Evolutionary conservation across 2,113 vertebrate genomes (phyloP), one percentile per base, ranked within the genome.

Genomic region (Haliaeetus leucogaster): DNA sequence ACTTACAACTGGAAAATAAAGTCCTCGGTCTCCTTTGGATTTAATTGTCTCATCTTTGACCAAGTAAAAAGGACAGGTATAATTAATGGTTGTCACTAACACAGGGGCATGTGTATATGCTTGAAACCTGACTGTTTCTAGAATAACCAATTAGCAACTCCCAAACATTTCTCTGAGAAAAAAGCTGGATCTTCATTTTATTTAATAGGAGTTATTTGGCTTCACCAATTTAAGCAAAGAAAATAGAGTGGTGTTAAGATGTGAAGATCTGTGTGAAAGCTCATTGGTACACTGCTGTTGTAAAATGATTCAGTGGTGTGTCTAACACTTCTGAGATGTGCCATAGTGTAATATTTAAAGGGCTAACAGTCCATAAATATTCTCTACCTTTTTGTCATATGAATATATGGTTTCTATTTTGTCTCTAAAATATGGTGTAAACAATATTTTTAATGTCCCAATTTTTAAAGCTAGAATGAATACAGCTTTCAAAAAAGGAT

Each of bases 281-380:
- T 80, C 40, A 56, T 26, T 65, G 22, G 58, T 86, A 32, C 6
- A 55, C 7, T 83, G 38, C 19, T 82, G 17, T 58, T 74, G 20
- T 62, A 67, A 96, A 88, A 94, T 50, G 23, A 83, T 80, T 95
- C 50, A 61, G 47, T 56, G 56, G 8, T 48, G 11, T 42, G 27
- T 58, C 82, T 88, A 53, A 77, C 22, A 40, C 21, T 91, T 85
- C 79, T 88, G 88, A 91, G 36, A 36, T 70, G 63, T 80, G 53
- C 61, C 53, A 77, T 7, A 82, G 36, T 42, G n/a, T 73, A 82
- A 77, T 93, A 68, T 73, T 94, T 86, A 77, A 86, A 92, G 38
- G 32, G 10, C 42, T 96, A 86, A 70, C 13, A 83, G 34, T 80
- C 32, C 61, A 83, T 86, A 95, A 96, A 95, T 96, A 90, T 73